A percentile compares a stretch with the other conserved stretches of the same genome.
Evolutionary conservation across 2,888 invertebrate genomes (phyloP).

Genomic region (Oscheius myriophilus): DNA sequence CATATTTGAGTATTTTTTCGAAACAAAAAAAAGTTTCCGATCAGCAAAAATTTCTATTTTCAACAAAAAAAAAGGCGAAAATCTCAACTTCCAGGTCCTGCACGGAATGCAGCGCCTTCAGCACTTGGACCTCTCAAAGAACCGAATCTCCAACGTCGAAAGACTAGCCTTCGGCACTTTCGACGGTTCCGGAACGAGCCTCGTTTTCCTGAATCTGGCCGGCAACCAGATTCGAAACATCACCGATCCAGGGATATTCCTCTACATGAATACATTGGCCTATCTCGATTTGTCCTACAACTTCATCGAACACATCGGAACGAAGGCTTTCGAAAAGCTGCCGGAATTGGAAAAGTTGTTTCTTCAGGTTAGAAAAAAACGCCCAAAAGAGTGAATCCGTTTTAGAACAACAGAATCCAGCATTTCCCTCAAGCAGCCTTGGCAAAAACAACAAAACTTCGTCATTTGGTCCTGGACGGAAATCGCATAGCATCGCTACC

Average conservation of each 20-base stretch:
- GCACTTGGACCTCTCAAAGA: constrained; percentile 75
- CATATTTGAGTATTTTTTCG: too few relatives aligned
- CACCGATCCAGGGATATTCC: constrained; percentile 78
- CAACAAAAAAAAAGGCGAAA: background rate
- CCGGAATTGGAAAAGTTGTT: constrained; percentile 83
- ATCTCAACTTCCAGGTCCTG: constrained; percentile 25
- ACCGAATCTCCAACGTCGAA: constrained; percentile 50
- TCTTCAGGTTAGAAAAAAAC: constrained; percentile 68
- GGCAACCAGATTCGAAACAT: constrained; percentile 52
- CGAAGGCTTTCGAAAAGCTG: constrained; percentile 81
- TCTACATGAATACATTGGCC: constrained; percentile 81
- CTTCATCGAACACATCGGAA: constrained; percentile 80
- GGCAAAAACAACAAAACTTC: constrained; percentile 80
- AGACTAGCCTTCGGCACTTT: constrained; percentile 57
- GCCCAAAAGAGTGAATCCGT: constrained; percentile 6
- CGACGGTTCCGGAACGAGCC: constrained; percentile 39
- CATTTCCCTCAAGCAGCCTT: constrained; percentile 84
- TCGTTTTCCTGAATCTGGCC: constrained; percentile 64
- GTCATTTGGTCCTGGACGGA: constrained; percentile 89
- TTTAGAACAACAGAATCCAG: constrained; percentile 79
- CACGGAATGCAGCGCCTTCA: constrained; percentile 72
- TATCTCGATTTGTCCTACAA: constrained; percentile 87
- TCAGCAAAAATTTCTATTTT: background rate
- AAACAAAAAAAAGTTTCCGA: background rate
- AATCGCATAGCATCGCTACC: constrained; percentile 87